Evolutionary conservation across 2,113 vertebrate genomes (phyloP), one percentile per base, ranked within the genome.

Genomic region (Lepisosteus osseus): DNA sequence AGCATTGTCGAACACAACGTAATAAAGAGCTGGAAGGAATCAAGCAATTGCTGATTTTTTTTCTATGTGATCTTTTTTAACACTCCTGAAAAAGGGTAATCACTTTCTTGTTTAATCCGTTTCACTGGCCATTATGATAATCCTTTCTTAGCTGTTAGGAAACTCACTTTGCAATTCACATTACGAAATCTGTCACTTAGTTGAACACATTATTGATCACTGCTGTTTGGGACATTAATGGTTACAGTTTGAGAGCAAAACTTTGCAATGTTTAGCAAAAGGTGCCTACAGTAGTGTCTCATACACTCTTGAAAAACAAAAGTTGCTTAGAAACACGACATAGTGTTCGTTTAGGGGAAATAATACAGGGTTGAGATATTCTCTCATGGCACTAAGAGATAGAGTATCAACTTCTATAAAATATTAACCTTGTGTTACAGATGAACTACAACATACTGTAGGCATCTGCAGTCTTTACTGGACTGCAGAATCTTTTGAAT

Each of bases 1-100:
- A 78, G 72, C 76, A 77, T n/a, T 71, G 82, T 79, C 77, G 73
- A 69, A 68, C 66, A 29, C 57, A 68, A 9, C 41, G 15, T 56
- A 41, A 69, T 55, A 40, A 65, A 56, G 57, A 71, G 42, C 13
- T 54, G 68, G 54, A 57, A 61, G 68, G 41, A 57, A 43, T 59
- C 7, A 59, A 14, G 56, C 13, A 59, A 3, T 59, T 12, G 29
- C 29, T 29, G 29, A 59, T 12, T 13, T 59, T 4, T 59, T 12
- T 59, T 12, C 7, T 13, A 59, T 59, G 7, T 59, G 56, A 59
- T 17, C 3, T 6, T 72, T 29, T 65, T 55, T 47, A 56, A 29
- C 14, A 13, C 47, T 51, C 9, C 9, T 51, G 5, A 61, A 61
- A 17, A 51, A 14, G 44, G 9, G 59, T 57, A 63, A 64, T 7